Base-by-base conservation (phyloP, 2,797 vertebrate genomes). In the Octomys mimax region DNA sequence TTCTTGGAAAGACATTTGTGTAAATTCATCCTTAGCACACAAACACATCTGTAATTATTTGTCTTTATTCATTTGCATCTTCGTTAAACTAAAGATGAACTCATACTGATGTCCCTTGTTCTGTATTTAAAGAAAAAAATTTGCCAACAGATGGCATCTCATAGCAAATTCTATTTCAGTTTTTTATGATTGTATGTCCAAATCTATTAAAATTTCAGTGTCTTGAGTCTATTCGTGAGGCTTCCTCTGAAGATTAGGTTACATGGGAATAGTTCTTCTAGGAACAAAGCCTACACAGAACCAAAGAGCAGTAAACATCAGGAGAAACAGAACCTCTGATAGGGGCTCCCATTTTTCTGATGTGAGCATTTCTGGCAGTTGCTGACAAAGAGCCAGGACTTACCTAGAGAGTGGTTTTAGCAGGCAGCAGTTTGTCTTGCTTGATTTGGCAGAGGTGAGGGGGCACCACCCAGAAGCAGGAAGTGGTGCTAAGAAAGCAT, bases 111-210 rank as follows among this genome's bases (percentile, higher is more conserved):
- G 68, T 70, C 62, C 42, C 59, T 94, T 94, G 71, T 10, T 87
- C 31, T 71, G 54, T 46, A 87, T 80, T 87, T 73, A 90, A 95
- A 91, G 78, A 75, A 83, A 83, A 42, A 92, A 52, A 95, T 26
- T 61, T 92, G 64, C 70, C 88, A 95, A 91, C 89, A 95, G 92
- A 90, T 88, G 78, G 91, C 73, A 68, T 90, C 81, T 90, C 71
- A 31, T 54, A 79, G 81, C 46, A 61, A 84, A 62, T 83, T 93
- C 79, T 73, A 73, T 85, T 96, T 92, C 59, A 61, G 86, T 88
- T 94, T 91, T 94, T 79, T 96, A 22, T 85, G 86, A 90, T 52
- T 89, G 13, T 39, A 68, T 13, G 21, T 36, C 78, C 73, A 94
- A 36, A 71, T 54, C 42, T 68, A 90, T 26, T 86, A 6, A 62